These are phyloP conservation scores for Alviniconcha marisindica DNA, from an alignment of 1,140 invertebrate genomes.

Conservation along the genomic window DNA sequence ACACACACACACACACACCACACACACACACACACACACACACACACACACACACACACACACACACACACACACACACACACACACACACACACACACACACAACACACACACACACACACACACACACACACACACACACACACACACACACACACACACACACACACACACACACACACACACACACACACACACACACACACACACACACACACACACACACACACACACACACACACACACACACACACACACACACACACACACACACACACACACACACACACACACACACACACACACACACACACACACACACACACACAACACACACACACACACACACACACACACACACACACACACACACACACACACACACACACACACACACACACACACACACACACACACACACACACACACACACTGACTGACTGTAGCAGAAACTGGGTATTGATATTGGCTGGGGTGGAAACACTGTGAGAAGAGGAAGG, in stretches of 20 bases:
- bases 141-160: not conserved
- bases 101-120: no score
- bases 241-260: not conserved
- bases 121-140: not conserved
- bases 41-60: no score
- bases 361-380: not conserved
- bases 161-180: not conserved
- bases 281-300: not conserved
- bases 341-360: not conserved
- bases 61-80: no score
- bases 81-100: no score
- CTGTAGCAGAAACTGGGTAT: not conserved
- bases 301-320: not conserved
- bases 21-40: no score
- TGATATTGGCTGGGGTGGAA: no score
- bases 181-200: not conserved
- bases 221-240: not conserved
- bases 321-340: not conserved
- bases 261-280: not conserved
- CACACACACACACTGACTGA: not conserved
- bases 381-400: not conserved
- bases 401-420: no score
- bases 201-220: not conserved
- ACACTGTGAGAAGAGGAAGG: no score
- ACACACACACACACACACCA: no score